Conservation (phyloP, 2,797 vertebrate species). For the Picus viridis region DNA sequence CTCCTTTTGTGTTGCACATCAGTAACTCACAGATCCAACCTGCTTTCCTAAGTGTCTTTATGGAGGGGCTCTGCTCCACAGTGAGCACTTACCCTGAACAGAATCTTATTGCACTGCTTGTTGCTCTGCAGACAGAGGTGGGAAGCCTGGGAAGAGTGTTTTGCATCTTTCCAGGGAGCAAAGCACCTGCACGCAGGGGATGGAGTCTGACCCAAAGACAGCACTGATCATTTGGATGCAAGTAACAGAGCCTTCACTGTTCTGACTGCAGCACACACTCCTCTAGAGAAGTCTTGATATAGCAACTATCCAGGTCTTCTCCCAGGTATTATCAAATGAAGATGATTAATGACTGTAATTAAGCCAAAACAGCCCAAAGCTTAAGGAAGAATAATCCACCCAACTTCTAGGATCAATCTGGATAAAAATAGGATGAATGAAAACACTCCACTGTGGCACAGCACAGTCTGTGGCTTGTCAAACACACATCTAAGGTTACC, state of each 20-base stretch:
- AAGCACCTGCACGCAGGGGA: neutral
- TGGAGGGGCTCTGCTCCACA: neutral
- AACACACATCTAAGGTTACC: neutral
- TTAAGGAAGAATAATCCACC: constrained; percentile 45
- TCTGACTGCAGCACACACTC: neutral
- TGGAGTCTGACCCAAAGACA: neutral
- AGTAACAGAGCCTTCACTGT: neutral
- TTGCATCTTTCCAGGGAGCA: neutral
- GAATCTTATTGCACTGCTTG: neutral
- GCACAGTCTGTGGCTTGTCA: neutral
- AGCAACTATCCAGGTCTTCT: neutral
- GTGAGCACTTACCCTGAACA: neutral
- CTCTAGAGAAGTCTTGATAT: neutral
- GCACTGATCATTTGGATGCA: neutral
- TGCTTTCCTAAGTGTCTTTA: neutral
- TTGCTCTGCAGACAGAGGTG: rapidly evolving
- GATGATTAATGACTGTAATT: constrained; percentile 58
- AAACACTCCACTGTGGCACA: neutral
- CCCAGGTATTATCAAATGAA: constrained; percentile 16
- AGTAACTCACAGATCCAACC: neutral
- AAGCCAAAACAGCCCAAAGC: constrained; percentile 35
- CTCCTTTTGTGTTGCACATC: neutral
- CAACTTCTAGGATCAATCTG: neutral
- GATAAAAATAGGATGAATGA: neutral
- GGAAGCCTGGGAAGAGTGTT: neutral